Conservation (phyloP, 2,113 vertebrate species). For the Pelusios castaneus region DNA sequence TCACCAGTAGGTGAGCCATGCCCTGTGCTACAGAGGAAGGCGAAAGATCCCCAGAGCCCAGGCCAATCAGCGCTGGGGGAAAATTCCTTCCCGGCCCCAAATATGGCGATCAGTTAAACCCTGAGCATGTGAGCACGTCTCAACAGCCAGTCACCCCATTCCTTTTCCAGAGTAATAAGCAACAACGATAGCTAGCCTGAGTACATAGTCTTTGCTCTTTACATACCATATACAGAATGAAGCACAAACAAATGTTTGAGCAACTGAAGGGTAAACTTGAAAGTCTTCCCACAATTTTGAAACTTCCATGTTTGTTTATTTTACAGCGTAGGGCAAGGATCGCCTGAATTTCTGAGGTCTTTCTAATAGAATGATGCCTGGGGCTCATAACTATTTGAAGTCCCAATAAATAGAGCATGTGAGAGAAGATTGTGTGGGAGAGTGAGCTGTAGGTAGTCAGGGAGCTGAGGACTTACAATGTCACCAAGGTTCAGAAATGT, state of each 20-base stretch:
- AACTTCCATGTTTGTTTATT: background rate
- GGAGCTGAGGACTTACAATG: background rate
- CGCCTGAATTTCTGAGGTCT: background rate
- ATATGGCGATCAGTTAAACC: no score
- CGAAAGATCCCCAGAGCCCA: no score
- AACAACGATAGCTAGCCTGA: background rate
- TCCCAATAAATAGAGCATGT: background rate
- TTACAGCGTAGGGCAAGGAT: background rate
- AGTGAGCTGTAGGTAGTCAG: background rate
- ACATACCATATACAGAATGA: background rate
- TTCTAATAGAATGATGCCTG: background rate
- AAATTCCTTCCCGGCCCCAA: no score
- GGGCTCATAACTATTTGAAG: background rate
- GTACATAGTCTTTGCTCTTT: background rate
- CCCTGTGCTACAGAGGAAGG: no score
- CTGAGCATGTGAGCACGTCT: no score
- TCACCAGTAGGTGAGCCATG: no score
- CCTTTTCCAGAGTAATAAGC: background rate
- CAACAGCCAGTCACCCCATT: no score
- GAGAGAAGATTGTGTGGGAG: background rate
- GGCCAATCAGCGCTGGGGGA: no score
- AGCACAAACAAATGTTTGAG: rapidly evolving
- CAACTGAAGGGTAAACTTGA: background rate
- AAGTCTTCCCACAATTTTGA: background rate
- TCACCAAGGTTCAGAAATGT: rapidly evolving